Base-by-base conservation (phyloP, 2,797 vertebrate genomes). In the Gouania willdenowi region DNA sequence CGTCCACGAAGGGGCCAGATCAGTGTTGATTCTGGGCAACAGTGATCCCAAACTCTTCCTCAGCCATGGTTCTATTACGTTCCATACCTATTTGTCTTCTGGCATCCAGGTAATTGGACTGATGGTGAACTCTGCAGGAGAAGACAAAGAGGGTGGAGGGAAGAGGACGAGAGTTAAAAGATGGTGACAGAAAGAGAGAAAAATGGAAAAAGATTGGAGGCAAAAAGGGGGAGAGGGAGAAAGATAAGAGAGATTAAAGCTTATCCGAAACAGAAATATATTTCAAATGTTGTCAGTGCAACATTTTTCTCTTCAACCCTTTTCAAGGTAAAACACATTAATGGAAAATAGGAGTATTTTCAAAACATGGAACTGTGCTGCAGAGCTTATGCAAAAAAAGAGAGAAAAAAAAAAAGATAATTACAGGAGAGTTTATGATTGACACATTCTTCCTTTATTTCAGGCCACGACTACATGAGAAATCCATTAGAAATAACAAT, bases 51-150 rank as follows among this genome's bases (percentile, higher is more conserved):
- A 71, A 51, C 25, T 21, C 56, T 73, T 77, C 71, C 71, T 50
- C 21, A 23, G 64, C 54, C 55, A 54, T 51, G 46, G 34, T 35
- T 89, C 87, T 90, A 82, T 89, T 91, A 37, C 87, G 88, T 87
- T 91, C 87, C 88, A 91, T 91, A 76, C 65, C 84, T 81, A 40
- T 38, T 34, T 34, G 66, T 52, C 38, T 43, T 11, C 66, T 33
- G 28, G 53, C 32, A 77, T 74, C 46, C 51, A 44, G 59, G 67
- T 57, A 32, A 64, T 66, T 57, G 29, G 43, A 57, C 27, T 29
- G 33, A 49, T 12, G 51, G 33, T 12, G 30, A 43, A 35, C 26
- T 45, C 75, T 81, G 76, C 64, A 82, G 69, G 44, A 27, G 17
- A 49, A 66, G 44, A 59, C 29, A 73, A 26, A 75, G 36, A 31